These are phyloP conservation scores for Theristus sp. DNA, from an alignment of 2,888 invertebrate genomes.

Conservation along the genomic window DNA sequence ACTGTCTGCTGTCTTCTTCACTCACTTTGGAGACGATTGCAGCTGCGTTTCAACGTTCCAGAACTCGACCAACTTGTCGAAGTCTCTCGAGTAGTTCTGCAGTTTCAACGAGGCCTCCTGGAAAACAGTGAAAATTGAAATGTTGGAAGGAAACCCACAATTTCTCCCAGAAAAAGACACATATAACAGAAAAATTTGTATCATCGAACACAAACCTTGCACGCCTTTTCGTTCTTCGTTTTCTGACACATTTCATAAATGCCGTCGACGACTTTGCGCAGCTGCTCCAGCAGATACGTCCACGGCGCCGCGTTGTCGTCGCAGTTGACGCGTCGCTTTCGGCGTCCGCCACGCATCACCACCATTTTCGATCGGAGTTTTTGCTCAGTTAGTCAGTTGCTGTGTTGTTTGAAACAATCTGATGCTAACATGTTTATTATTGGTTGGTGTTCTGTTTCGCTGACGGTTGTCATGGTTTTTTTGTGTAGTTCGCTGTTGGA, in stretches of 20 bases:
- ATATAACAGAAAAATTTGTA: constrained; percentile 1
- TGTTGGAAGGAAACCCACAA: not conserved
- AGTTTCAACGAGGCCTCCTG: constrained; percentile 81
- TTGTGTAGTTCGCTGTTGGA: no score
- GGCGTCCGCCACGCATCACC: not conserved
- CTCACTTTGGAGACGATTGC: constrained; percentile 9
- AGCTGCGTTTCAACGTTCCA: constrained; percentile 10
- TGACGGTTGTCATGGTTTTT: no score
- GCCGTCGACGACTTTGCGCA: constrained; percentile 77
- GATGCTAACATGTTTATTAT: no score
- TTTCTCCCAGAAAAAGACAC: no score
- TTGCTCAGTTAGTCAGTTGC: not conserved
- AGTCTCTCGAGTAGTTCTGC: constrained; percentile 81
- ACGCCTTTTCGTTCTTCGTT: constrained; percentile 78
- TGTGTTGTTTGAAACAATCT: no score
- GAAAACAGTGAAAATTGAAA: constrained; percentile 3
- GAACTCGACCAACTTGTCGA: constrained; percentile 69
- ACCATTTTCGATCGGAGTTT: not conserved
- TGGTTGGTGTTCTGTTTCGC: no score
- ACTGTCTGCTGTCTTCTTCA: no score
- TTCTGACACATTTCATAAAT: constrained; percentile 87
- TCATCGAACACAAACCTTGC: no score
- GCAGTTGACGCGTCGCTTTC: not conserved
- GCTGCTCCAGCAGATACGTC: constrained; percentile 80
- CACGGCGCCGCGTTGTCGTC: constrained; percentile 44